A percentile compares a stretch with the other conserved stretches of the same genome.
phyloP scores from a whole-genome alignment of 2,113 vertebrate genomes.

The Corythornis cristatus region DNA sequence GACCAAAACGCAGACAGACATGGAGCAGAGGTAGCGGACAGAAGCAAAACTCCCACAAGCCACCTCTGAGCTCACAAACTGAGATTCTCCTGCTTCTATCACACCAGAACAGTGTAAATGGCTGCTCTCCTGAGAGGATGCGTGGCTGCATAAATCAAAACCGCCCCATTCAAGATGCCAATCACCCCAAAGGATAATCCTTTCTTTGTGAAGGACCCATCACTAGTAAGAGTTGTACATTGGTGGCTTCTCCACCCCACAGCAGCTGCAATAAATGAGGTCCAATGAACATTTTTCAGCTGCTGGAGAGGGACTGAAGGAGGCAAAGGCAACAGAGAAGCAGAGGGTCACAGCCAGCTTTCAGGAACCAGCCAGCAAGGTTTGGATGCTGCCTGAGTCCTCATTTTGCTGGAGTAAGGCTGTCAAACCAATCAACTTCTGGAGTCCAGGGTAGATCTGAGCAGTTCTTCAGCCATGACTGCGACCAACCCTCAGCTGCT shows the following conservation, averaged over 20 bases:
- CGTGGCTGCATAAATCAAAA: neutral
- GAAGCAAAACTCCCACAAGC: neutral
- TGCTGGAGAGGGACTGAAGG: accelerated
- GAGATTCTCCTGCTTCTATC: neutral
- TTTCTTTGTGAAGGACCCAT: neutral
- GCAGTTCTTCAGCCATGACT: neutral
- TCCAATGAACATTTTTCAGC: neutral
- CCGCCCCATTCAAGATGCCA: neutral
- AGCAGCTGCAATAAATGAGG: neutral
- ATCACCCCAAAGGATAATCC: too few species aligned
- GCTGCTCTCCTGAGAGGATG: neutral
- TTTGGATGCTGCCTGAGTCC: neutral
- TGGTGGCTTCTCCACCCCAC: neutral
- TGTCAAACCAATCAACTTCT: neutral
- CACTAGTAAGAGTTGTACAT: neutral
- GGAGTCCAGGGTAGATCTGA: accelerated
- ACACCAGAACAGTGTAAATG: neutral
- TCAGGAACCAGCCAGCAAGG: accelerated
- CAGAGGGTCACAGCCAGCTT: neutral
- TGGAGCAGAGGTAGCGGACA: neutral
- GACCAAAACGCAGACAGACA: neutral
- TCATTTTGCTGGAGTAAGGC: neutral
- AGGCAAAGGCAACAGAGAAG: neutral
- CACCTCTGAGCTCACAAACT: neutral
- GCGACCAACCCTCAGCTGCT: neutral